These are phyloP conservation scores for Drosophila lini DNA, from an alignment of 1,140 invertebrate genomes.

Conservation along the genomic window DNA sequence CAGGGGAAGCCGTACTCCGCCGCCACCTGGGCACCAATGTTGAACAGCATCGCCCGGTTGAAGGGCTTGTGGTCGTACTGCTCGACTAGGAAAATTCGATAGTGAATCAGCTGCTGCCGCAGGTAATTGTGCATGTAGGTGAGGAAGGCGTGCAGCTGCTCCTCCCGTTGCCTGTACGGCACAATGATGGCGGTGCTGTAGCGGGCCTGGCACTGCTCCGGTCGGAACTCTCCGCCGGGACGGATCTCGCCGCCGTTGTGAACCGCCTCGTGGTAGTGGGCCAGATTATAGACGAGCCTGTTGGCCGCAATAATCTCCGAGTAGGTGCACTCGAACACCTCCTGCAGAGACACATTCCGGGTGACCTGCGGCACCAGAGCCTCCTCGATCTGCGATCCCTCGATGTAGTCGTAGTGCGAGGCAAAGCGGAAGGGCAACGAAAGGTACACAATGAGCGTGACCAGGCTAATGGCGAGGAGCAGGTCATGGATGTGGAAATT, in stretches of 20 bases:
- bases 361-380: conserved; percentile 60
- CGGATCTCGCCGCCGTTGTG: conserved; percentile 63
- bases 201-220: conserved; percentile 89
- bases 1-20: conserved; percentile 91
- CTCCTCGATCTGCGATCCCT: conserved; percentile 54
- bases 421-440: conserved; percentile 79
- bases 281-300: conserved; percentile 59
- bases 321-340: conserved; percentile 67
- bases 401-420: conserved; percentile 75
- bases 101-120: conserved; percentile 92
- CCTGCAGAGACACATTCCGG: conserved; percentile 63
- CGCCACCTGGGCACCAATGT: conserved; percentile 94
- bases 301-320: conserved; percentile 70
- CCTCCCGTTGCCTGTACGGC: conserved; percentile 93
- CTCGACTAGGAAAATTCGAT: conserved; percentile 95
- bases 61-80: conserved; percentile 92
- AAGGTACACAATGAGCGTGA: conserved; percentile 67
- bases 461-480: conserved; percentile 41
- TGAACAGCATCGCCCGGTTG: conserved; percentile 97
- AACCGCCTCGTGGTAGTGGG: conserved; percentile 59
- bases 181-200: conserved; percentile 94
- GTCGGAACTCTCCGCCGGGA: conserved; percentile 84
- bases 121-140: conserved; percentile 96
- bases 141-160: conserved; percentile 92
- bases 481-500: conserved; percentile 64